A percentile compares a stretch with the other conserved stretches of the same genome.
Conservation (phyloP, 2,113 vertebrate genomes). For the Cacatua alba region DNA sequence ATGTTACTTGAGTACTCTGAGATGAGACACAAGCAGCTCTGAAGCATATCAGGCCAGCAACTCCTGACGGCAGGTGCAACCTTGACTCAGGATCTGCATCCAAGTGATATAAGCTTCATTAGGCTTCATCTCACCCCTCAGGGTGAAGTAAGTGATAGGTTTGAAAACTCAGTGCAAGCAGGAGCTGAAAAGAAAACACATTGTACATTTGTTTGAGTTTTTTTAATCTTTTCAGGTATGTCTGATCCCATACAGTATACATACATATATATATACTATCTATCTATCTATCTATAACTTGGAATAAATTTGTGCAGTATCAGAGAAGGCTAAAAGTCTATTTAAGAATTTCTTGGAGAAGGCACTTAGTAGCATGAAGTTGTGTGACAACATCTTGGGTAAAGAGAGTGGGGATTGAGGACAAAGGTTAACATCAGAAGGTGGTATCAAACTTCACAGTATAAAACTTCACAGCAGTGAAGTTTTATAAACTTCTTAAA, state of each 20-base stretch:
- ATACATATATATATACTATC: too few relatives aligned
- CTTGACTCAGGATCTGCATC: background rate
- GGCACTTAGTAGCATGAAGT: constrained; percentile 17
- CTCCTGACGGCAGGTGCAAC: background rate
- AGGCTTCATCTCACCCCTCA: background rate
- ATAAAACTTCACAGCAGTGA: constrained; percentile 66
- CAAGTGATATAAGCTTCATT: background rate
- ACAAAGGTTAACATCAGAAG: constrained; percentile 62
- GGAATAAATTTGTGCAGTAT: background rate
- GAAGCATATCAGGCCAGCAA: background rate
- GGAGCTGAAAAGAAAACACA: background rate
- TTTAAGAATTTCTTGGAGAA: constrained; percentile 27
- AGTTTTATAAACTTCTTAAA: background rate
- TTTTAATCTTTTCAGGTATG: background rate
- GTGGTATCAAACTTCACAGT: background rate
- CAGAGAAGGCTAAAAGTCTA: constrained; percentile 40
- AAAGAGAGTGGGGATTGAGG: constrained; percentile 42
- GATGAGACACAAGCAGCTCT: background rate
- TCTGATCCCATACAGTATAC: background rate
- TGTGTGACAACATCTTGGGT: constrained; percentile 36
- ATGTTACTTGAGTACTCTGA: background rate
- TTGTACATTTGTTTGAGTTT: background rate
- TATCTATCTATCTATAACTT: background rate
- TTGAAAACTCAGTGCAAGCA: background rate
- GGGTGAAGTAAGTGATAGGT: background rate